Evolutionary conservation across 2,888 invertebrate genomes (phyloP).

Genomic region (Ptycholaimellus sp.): DNA sequence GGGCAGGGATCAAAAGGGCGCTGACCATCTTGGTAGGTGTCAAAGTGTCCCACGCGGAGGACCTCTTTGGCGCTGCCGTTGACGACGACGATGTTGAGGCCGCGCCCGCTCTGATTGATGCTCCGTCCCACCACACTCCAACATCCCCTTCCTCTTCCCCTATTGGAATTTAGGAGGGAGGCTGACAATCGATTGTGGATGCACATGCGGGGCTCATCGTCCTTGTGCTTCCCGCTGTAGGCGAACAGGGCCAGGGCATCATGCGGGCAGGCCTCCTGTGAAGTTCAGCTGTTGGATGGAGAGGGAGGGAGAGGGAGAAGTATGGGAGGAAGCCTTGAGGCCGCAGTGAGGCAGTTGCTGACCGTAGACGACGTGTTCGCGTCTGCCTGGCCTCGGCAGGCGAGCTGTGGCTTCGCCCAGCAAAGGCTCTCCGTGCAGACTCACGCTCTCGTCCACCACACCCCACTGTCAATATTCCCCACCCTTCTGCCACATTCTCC

Average conservation of each 20-base stretch:
- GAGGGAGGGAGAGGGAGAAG: too few species aligned
- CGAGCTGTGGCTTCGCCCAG: conserved; percentile 3
- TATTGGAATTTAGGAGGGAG: background rate
- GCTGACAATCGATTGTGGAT: conserved; percentile 33
- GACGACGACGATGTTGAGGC: conserved; percentile 34
- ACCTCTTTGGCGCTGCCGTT: conserved; percentile 30
- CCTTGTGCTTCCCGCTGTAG: conserved; percentile 32
- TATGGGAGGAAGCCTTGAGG: background rate
- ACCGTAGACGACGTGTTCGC: conserved; percentile 11
- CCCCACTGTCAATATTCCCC: background rate
- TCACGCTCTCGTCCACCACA: background rate
- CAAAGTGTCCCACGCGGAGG: conserved; percentile 32
- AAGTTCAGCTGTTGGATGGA: too few species aligned
- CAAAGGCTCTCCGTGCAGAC: background rate
- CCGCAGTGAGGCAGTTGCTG: conserved; percentile 30
- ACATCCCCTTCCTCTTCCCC: background rate
- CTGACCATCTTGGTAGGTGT: conserved; percentile 33
- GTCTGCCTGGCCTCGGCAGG: background rate
- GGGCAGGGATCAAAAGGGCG: background rate
- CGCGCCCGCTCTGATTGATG: conserved; percentile 34
- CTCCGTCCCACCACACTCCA: conserved; percentile 12
- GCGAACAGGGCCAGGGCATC: conserved; percentile 30
- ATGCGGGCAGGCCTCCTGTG: conserved; percentile 24
- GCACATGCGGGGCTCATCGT: conserved; percentile 33
- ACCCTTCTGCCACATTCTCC: background rate